A percentile compares a stretch with the other conserved stretches of the same genome.
phyloP scores from a whole-genome alignment of 2,113 vertebrate genomes.

The Pungitius pungitius region DNA sequence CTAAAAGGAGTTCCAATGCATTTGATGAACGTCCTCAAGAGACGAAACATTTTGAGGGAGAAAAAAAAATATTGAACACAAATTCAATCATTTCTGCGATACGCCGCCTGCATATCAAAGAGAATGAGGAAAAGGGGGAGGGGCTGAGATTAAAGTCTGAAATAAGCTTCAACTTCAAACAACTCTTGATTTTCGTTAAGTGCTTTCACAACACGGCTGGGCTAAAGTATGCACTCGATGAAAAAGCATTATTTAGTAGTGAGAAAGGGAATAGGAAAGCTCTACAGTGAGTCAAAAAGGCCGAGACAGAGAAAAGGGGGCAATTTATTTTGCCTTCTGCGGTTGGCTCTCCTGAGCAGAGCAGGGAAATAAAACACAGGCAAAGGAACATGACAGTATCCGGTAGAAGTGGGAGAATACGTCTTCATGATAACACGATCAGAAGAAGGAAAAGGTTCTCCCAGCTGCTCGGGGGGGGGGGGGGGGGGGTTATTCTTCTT shows the following conservation, averaged over 20 bases:
- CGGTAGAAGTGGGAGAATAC: conserved; percentile 60
- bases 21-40: conserved; percentile 45
- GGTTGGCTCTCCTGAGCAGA: conserved; percentile 31
- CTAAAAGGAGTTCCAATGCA: conserved; percentile 25
- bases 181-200: conserved; percentile 65
- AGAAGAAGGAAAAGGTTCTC: conserved; percentile 49
- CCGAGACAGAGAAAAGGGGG: conserved; percentile 26
- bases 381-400: conserved; percentile 60
- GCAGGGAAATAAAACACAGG: conserved; percentile 62
- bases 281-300: conserved; percentile 43
- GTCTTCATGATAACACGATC: conserved; percentile 58
- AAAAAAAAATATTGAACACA: conserved; percentile 43
- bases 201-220: conserved; percentile 60
- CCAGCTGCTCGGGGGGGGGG: conserved; percentile 35
- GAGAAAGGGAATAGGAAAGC: conserved; percentile 46
- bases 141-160: conserved; percentile 60
- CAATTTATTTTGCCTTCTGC: conserved; percentile 49
- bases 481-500: conserved; percentile 51
- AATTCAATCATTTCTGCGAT: conserved; percentile 55
- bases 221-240: conserved; percentile 50
- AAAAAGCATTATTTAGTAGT: conserved; percentile 80
- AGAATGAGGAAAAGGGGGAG: conserved; percentile 29
- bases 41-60: conserved; percentile 20
- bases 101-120: conserved; percentile 59
- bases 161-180: conserved; percentile 69